phyloP scores from a whole-genome alignment of 1,140 invertebrate genomes.

The Fopius arisanus region DNA sequence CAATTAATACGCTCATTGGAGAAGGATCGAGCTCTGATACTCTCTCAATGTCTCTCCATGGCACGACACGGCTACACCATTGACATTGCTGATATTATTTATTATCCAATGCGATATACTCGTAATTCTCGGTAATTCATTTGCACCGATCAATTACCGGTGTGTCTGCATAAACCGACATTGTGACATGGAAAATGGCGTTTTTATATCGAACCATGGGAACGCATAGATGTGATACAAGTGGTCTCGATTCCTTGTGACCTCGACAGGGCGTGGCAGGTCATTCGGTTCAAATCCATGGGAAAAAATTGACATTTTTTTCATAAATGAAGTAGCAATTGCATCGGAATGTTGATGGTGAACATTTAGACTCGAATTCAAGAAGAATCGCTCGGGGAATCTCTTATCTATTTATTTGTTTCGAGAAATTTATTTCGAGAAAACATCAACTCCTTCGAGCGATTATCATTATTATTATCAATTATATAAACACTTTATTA shows the following conservation, averaged over 20 bases:
- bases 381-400: too few relatives aligned
- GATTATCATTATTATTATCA: too few relatives aligned
- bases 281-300: constrained; percentile 54
- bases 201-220: not conserved
- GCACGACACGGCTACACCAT: not conserved
- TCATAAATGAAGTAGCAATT: too few relatives aligned
- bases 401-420: too few relatives aligned
- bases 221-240: not conserved
- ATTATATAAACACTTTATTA: too few relatives aligned
- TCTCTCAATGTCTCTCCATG: constrained; percentile 36
- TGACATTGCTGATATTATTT: not conserved
- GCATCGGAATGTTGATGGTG: too few relatives aligned
- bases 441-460: too few relatives aligned
- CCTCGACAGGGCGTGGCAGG: constrained; percentile 61
- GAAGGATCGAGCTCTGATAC: constrained; percentile 30
- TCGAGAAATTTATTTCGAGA: too few relatives aligned
- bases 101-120: not conserved
- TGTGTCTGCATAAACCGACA: too few relatives aligned
- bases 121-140: not conserved
- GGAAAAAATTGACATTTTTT: too few relatives aligned
- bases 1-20: constrained; percentile 54
- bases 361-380: too few relatives aligned
- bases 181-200: constrained; percentile 5
- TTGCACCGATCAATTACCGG: too few relatives aligned
- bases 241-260: constrained; percentile 49